phyloP scores from a whole-genome alignment of 2,113 vertebrate species.

The Menura novaehollandiae region DNA sequence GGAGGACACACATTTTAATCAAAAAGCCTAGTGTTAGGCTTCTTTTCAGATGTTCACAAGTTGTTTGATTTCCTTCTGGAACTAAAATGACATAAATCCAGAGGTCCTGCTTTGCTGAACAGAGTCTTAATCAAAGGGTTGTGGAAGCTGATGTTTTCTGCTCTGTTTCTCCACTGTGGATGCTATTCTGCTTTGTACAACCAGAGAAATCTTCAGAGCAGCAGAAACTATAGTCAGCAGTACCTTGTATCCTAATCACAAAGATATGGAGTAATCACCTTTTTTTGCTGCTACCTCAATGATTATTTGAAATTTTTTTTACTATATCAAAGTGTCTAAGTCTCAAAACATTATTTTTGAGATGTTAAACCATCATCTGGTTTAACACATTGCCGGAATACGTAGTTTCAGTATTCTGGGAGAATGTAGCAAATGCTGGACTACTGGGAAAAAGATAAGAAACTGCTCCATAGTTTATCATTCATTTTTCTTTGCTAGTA shows the following conservation, averaged over 20 bases:
- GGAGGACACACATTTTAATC: not conserved
- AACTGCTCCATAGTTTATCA: not conserved
- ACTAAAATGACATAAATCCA: not conserved
- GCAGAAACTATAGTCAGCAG: not conserved
- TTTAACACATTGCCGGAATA: not conserved
- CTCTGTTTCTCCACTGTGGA: not conserved
- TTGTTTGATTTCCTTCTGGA: not conserved
- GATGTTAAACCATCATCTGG: too few species aligned
- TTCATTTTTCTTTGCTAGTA: not conserved
- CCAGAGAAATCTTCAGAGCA: not conserved
- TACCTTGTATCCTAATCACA: not conserved
- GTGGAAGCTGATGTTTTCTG: not conserved
- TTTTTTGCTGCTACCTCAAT: not conserved
- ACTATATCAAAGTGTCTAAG: not conserved
- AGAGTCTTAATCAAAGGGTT: not conserved
- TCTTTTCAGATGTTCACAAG: not conserved
- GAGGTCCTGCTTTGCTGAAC: not conserved
- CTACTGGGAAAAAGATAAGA: not conserved
- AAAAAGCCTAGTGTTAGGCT: not conserved
- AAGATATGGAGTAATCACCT: not conserved
- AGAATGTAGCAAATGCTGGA: not conserved
- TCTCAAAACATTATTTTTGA: not conserved
- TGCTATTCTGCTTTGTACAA: not conserved
- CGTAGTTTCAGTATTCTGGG: not conserved
- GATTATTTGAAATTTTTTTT: not conserved